Evolutionary conservation across 2,113 vertebrate genomes (phyloP).

Genomic region (Polyodon spathula): DNA sequence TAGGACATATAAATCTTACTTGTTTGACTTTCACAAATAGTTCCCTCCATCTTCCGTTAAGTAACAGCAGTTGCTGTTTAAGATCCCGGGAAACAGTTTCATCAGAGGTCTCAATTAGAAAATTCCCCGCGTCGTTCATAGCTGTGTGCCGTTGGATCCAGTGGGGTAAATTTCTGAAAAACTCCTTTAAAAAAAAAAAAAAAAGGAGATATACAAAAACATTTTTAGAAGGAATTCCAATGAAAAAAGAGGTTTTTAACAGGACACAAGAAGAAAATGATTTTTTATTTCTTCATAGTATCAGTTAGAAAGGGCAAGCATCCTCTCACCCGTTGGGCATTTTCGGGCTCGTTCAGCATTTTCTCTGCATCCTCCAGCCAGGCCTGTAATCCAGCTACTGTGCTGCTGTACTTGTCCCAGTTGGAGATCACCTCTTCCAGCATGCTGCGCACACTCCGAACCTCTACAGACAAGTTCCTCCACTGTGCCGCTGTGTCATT

Average conservation of each 20-base stretch:
- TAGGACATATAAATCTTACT: background rate
- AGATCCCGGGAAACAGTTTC: slow-evolving; percentile 89
- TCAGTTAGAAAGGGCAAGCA: slow-evolving; percentile 13
- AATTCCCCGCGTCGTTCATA: slow-evolving; percentile 97
- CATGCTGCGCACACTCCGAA: slow-evolving; percentile 87
- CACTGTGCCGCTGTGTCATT: slow-evolving; percentile 82
- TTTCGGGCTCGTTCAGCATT: slow-evolving; percentile 72
- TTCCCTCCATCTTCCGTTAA: slow-evolving; percentile 59
- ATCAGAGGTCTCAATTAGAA: slow-evolving; percentile 92
- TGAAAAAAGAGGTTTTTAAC: background rate
- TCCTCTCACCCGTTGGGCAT: slow-evolving; percentile 67
- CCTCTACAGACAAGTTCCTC: slow-evolving; percentile 83
- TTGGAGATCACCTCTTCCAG: slow-evolving; percentile 85
- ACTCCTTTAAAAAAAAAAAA: slow-evolving; percentile 30
- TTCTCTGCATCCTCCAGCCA: slow-evolving; percentile 89
- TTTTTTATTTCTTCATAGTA: background rate
- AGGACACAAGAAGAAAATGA: background rate
- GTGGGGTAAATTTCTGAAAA: slow-evolving; percentile 59
- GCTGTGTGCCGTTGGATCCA: slow-evolving; percentile 90
- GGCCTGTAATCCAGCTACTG: slow-evolving; percentile 74
- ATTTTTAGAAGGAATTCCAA: background rate
- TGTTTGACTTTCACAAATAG: slow-evolving; percentile 33
- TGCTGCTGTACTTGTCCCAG: slow-evolving; percentile 78
- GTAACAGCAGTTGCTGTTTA: slow-evolving; percentile 86
- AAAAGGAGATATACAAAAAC: background rate